These are phyloP conservation scores for Spilarctia lutea DNA, from an alignment of 2,888 invertebrate species.

Conservation along the genomic window DNA sequence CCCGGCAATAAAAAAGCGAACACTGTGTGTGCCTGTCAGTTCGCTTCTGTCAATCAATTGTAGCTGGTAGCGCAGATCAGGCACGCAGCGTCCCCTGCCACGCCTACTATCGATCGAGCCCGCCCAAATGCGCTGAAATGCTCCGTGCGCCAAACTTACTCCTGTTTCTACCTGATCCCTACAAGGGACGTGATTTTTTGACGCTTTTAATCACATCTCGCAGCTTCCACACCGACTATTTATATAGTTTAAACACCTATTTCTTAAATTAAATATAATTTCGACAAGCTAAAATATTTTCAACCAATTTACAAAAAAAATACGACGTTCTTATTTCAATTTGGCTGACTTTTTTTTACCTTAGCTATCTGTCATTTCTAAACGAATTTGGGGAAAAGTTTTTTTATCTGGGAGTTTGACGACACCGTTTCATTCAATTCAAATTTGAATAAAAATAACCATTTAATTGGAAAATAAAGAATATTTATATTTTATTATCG, in stretches of 20 bases:
- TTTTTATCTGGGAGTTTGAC: too few relatives aligned
- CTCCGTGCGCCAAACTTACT: slow-evolving; percentile 43
- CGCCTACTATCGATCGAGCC: slow-evolving; percentile 79
- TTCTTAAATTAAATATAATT: too few relatives aligned
- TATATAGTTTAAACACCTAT: not conserved
- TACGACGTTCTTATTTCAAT: too few relatives aligned
- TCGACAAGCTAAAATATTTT: not conserved
- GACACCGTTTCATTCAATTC: too few relatives aligned
- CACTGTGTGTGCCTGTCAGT: slow-evolving; percentile 75
- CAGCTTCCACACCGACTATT: not conserved
- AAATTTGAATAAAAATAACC: too few relatives aligned
- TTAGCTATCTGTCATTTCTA: too few relatives aligned
- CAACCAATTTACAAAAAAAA: not conserved
- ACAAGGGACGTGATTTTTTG: slow-evolving; percentile 36
- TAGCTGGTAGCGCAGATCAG: slow-evolving; percentile 69
- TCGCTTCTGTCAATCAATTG: slow-evolving; percentile 84
- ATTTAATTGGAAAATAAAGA: too few relatives aligned
- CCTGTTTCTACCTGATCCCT: slow-evolving; percentile 20
- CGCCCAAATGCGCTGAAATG: slow-evolving; percentile 77
- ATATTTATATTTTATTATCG: too few relatives aligned
- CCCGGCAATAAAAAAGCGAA: slow-evolving; percentile 73
- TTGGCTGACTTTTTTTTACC: too few relatives aligned
- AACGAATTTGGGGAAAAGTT: too few relatives aligned
- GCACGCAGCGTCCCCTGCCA: slow-evolving; percentile 76
- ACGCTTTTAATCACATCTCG: slow-evolving; percentile 36